Conservation (phyloP, 2,113 vertebrate genomes). For the Hydropotes inermis region DNA sequence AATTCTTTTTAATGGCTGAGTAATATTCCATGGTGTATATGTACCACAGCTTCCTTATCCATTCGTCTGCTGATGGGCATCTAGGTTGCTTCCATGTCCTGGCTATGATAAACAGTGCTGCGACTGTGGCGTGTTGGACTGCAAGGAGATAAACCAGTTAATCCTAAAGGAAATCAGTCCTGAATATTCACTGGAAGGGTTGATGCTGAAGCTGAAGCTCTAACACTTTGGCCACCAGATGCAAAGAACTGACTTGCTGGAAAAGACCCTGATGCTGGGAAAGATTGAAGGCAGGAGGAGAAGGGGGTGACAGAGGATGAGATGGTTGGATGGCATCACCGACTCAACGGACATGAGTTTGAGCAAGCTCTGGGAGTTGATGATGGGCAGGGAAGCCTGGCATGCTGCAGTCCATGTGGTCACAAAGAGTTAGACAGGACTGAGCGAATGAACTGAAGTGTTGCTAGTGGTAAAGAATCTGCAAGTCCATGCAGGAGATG, state of each 20-base stretch:
- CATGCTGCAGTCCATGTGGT: rapidly evolving
- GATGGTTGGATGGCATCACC: neutral
- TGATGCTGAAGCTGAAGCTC: neutral
- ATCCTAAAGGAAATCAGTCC: neutral
- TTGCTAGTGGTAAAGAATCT: neutral
- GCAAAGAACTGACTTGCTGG: neutral
- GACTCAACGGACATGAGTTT: neutral
- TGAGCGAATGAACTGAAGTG: neutral
- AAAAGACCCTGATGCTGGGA: neutral
- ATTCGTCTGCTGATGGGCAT: no score
- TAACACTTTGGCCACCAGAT: neutral
- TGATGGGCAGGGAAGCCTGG: neutral
- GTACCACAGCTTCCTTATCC: no score
- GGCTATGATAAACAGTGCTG: no score
- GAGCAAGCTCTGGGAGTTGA: neutral
- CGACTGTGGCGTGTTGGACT: neutral
- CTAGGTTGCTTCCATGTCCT: no score
- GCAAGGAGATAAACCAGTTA: neutral
- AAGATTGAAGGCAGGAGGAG: neutral
- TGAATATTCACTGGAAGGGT: neutral
- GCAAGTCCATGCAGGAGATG: neutral
- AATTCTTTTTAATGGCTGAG: no score
- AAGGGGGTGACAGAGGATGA: neutral
- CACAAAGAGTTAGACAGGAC: neutral
- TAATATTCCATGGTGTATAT: no score